Evolutionary conservation across 2,797 vertebrate genomes (phyloP).

Genomic region (Peromyscus nudipes): DNA sequence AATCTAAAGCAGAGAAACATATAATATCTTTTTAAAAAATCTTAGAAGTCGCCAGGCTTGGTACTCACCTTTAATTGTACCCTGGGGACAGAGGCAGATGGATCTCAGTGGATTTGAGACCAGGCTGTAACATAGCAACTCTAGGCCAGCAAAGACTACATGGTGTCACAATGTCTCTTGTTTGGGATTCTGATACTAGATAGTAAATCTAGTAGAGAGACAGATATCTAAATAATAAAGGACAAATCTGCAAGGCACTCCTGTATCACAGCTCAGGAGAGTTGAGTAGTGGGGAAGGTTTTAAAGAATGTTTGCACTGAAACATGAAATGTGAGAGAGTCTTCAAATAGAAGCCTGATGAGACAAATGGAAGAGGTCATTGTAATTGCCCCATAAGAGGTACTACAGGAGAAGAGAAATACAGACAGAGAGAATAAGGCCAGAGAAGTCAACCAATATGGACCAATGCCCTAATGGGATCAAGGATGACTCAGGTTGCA

Average conservation of each 20-base stretch:
- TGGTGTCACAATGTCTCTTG: not conserved
- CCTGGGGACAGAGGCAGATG: not conserved
- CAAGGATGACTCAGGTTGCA: not conserved
- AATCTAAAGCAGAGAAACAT: slow-evolving; percentile 7
- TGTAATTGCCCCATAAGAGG: not conserved
- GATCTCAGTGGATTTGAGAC: not conserved
- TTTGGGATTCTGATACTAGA: not conserved
- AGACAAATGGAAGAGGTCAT: not conserved
- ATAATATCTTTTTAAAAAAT: not conserved
- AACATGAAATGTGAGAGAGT: not conserved
- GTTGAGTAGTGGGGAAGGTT: not conserved
- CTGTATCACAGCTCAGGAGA: not conserved
- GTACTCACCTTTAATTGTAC: not conserved
- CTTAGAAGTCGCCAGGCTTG: not conserved
- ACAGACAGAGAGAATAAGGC: not conserved
- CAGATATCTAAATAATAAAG: not conserved
- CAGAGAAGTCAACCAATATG: not conserved
- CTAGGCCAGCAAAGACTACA: not conserved
- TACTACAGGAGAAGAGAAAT: not conserved
- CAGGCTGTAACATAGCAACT: not conserved
- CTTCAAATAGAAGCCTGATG: not conserved
- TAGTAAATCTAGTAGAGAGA: not conserved
- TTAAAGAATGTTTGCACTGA: not conserved
- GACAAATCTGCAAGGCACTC: not conserved
- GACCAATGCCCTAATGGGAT: not conserved